Evolutionary conservation across 2,797 vertebrate genomes (phyloP).

Genomic region (Myotis pilosus): DNA sequence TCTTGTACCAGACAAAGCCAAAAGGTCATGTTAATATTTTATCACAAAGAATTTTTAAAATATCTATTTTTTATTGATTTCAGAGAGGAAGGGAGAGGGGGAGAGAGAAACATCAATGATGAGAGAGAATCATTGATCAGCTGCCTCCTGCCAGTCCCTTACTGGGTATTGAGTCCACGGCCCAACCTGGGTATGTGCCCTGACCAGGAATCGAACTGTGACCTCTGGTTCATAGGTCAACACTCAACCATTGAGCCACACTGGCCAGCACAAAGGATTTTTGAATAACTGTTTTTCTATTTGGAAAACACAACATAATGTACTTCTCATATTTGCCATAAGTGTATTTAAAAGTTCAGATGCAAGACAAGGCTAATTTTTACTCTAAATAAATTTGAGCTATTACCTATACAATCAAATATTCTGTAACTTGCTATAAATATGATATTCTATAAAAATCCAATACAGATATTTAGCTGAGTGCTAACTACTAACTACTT

Average conservation of each 20-base stretch:
- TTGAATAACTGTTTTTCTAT: not conserved
- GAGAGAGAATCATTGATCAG: too few relatives aligned
- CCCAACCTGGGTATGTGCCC: too few relatives aligned
- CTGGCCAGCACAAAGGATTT: not conserved
- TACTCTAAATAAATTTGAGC: slow-evolving; percentile 40
- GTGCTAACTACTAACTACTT: slow-evolving; percentile 33
- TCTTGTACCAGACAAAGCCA: too few relatives aligned
- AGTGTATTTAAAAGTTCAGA: slow-evolving; percentile 1
- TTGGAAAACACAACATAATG: not conserved
- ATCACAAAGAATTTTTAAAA: not conserved
- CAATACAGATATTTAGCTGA: slow-evolving; percentile 18
- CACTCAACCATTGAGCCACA: too few relatives aligned
- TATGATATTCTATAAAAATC: not conserved
- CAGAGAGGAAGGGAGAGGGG: too few relatives aligned
- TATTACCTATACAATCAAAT: slow-evolving; percentile 44
- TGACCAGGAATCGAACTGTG: too few relatives aligned
- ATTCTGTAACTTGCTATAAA: slow-evolving; percentile 30
- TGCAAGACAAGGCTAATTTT: not conserved
- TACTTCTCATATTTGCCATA: not conserved
- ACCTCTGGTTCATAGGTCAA: too few relatives aligned
- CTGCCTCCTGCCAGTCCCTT: too few relatives aligned
- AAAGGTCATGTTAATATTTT: not conserved
- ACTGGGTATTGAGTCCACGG: too few relatives aligned
- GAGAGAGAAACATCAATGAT: too few relatives aligned
- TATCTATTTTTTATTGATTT: too few relatives aligned